These are phyloP conservation scores for Tichodroma muraria DNA, from an alignment of 2,113 vertebrate genomes.

Conservation along the genomic window DNA sequence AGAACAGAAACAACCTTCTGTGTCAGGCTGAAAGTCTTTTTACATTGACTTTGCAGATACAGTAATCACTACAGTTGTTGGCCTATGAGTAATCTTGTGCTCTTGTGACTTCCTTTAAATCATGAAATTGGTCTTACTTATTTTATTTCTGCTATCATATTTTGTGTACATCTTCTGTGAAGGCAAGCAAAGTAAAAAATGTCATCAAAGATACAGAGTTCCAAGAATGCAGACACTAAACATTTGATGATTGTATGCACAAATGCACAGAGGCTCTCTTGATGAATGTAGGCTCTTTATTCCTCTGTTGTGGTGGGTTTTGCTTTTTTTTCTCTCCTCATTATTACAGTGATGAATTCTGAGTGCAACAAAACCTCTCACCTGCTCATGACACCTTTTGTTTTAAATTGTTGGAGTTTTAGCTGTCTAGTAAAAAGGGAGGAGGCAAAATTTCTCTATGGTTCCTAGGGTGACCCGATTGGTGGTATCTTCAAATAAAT, in stretches of 20 bases:
- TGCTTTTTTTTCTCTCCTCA: fast-evolving
- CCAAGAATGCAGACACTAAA: background rate
- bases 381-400: background rate
- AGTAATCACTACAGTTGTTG: background rate
- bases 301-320: background rate
- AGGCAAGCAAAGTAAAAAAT: background rate
- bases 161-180: background rate
- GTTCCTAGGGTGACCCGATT: background rate
- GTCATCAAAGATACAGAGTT: background rate
- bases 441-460: background rate
- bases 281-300: background rate
- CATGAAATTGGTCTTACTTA: background rate
- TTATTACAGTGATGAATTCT: background rate
- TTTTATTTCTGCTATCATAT: background rate
- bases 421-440: background rate
- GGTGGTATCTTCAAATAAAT: background rate
- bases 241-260: fast-evolving
- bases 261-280: too few species aligned
- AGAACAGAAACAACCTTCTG: background rate
- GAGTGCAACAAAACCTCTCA: background rate
- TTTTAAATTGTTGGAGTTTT: background rate
- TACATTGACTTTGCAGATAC: background rate
- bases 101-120: background rate
- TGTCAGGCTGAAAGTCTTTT: background rate
- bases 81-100: background rate